Conservation (phyloP, 2,113 vertebrate species). For the Xiphophorus couchianus region DNA sequence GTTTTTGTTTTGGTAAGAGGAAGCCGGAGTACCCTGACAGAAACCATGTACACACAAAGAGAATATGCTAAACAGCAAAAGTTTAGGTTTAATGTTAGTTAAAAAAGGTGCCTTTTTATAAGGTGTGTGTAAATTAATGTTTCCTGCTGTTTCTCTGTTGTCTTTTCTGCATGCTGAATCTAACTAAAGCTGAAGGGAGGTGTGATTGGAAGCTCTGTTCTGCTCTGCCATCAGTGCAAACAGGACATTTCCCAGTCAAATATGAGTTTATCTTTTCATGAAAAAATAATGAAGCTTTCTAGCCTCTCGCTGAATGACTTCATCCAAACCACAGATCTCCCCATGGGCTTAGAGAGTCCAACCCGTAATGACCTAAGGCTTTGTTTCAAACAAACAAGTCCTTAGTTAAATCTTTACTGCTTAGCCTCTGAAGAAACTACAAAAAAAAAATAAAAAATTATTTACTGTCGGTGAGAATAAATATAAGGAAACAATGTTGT, state of each 20-base stretch:
- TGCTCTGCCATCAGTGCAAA: background rate
- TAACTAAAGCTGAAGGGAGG: constrained; percentile 29
- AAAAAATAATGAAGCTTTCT: constrained; percentile 39
- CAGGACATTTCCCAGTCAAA: constrained; percentile 51
- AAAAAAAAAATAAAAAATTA: background rate
- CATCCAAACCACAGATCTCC: constrained; percentile 30
- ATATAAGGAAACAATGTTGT: background rate
- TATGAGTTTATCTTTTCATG: constrained; percentile 19
- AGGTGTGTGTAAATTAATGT: background rate
- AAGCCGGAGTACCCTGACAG: background rate
- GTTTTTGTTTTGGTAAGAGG: background rate
- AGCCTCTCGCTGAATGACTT: constrained; percentile 20
- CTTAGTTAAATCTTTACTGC: background rate
- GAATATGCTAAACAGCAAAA: background rate
- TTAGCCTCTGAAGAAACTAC: background rate
- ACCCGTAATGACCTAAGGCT: background rate
- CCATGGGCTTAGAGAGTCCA: constrained; percentile 2
- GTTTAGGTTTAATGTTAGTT: background rate
- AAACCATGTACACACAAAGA: background rate
- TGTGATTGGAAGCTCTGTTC: constrained; percentile 1
- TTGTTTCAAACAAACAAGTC: background rate
- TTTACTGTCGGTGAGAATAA: background rate
- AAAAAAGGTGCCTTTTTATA: background rate
- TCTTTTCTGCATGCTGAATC: constrained; percentile 17
- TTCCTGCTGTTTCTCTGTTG: background rate